Base-by-base conservation (phyloP, 2,113 vertebrate species). In the Oplegnathus fasciatus region DNA sequence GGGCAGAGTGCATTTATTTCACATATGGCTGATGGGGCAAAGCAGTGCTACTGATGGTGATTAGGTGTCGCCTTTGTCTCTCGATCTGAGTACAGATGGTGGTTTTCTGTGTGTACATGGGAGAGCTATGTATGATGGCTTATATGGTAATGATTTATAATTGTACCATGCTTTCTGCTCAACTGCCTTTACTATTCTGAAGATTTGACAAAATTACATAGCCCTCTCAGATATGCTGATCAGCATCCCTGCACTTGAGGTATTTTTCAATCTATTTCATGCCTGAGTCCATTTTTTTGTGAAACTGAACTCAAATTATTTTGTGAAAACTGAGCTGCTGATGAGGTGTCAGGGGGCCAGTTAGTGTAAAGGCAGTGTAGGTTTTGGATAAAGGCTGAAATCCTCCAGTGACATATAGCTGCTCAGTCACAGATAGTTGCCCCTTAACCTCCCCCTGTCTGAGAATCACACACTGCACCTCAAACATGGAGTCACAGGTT, bases 261-360 rank as follows among this genome's bases (percentile, higher is more conserved):
- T 61, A 54, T 83, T 42, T 42, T 28, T 61, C 73, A 52, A 72
- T 80, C 67, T 54, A 50, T 80, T 80, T 62, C 68, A 62, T 66
- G 15, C 61, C 67, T 37, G 44, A 80, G 67, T 64, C 24, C 17
- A 37, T 75, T 48, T 75, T 28, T 82, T 32, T 67, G 52, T 62
- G 40, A 68, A 82, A 61, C 42, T 68, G 42, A 75, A 30, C 52
- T 72, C 34, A 64, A 54, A 72, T 80, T 42, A 72, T 52, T 44
- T 50, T 15, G 57, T 64, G 58, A 64, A 80, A 80, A 67, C 52
- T 32, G 40, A n/a, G 26, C 26, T 69, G 40, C 52, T 32, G 26
- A 13, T 4, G 13, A 14, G 40, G 28, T 55, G 70, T 66, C 50
- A 79, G 14, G 18, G 46, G 40, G 76, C 30, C 40, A 48, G 40